Conservation (phyloP, 2,888 invertebrate genomes). For the Limnephilus rhombicus region DNA sequence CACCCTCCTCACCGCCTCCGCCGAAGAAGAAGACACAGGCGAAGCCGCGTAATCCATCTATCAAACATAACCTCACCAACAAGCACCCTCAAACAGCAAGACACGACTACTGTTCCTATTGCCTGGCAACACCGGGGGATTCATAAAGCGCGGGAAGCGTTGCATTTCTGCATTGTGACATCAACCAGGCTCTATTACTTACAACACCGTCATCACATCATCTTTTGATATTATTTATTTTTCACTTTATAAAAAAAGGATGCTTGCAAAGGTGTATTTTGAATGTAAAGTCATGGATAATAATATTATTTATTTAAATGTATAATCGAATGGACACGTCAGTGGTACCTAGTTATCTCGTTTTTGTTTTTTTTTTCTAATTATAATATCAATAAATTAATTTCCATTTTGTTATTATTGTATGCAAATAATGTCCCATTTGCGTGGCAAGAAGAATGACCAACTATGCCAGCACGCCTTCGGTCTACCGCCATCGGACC, state of each 20-base stretch:
- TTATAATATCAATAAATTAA: constrained; percentile 61
- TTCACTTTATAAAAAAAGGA: constrained; percentile 46
- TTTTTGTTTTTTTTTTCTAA: constrained; percentile 61
- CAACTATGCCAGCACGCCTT: constrained; percentile 51
- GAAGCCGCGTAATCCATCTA: constrained; percentile 70
- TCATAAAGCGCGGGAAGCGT: constrained; percentile 46
- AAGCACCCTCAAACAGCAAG: constrained; percentile 42
- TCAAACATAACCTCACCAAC: constrained; percentile 50
- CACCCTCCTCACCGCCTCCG: constrained; percentile 92
- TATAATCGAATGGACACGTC: constrained; percentile 57
- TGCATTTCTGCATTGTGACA: constrained; percentile 53
- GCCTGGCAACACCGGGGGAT: constrained; percentile 58
- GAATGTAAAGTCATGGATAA: constrained; percentile 58
- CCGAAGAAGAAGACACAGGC: constrained; percentile 87
- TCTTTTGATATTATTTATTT: constrained; percentile 53
- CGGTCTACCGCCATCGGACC: constrained; percentile 58
- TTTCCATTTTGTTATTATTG: constrained; percentile 65
- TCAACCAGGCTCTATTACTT: constrained; percentile 20
- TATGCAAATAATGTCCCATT: constrained; percentile 65
- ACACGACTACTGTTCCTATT: neutral
- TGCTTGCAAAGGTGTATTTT: constrained; percentile 49
- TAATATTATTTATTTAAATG: constrained; percentile 38
- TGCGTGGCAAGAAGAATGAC: constrained; percentile 62
- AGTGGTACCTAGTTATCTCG: constrained; percentile 56
- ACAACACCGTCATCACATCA: constrained; percentile 28